These are phyloP conservation scores for Pedicia rivosa DNA, from an alignment of 2,888 invertebrate species.

Conservation along the genomic window DNA sequence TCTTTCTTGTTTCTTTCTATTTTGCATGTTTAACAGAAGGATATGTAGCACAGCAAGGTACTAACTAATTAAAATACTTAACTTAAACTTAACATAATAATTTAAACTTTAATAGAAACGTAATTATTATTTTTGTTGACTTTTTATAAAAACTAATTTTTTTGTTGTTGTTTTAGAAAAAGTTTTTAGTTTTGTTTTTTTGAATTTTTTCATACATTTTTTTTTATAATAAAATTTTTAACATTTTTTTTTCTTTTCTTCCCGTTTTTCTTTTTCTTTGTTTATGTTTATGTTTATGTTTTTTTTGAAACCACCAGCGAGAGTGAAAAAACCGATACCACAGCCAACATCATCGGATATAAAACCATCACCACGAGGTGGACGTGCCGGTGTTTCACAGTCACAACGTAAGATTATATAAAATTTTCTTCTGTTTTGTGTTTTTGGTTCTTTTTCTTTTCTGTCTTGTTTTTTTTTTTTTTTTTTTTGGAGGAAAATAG, in stretches of 20 bases:
- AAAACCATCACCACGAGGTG: slow-evolving; percentile 39
- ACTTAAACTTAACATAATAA: not conserved
- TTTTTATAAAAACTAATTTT: not conserved
- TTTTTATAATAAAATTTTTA: not conserved
- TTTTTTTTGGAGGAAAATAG: slow-evolving; percentile 3
- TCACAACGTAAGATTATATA: slow-evolving; percentile 69
- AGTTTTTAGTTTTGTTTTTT: not conserved
- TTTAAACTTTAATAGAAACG: slow-evolving; percentile 1
- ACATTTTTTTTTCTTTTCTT: slow-evolving; percentile 5
- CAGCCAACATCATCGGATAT: slow-evolving; percentile 38
- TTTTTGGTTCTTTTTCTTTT: slow-evolving; percentile 4
- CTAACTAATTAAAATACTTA: slow-evolving; percentile 13
- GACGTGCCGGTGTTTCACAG: slow-evolving; percentile 66
- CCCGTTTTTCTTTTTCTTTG: not conserved
- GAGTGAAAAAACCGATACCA: slow-evolving; percentile 37
- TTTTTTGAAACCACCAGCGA: slow-evolving; percentile 32
- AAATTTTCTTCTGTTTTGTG: slow-evolving; percentile 3
- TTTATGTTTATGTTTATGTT: slow-evolving; percentile 1
- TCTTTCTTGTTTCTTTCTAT: slow-evolving; percentile 15
- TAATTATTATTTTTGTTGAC: slow-evolving; percentile 1
- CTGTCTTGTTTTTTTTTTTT: slow-evolving; percentile 5
- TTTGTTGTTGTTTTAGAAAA: slow-evolving; percentile 1
- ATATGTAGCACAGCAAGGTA: slow-evolving; percentile 50
- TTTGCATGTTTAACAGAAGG: slow-evolving; percentile 33
- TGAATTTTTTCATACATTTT: not conserved